phyloP scores from a whole-genome alignment of 2,113 vertebrate species.

The Lethenteron camtschaticum region DNA sequence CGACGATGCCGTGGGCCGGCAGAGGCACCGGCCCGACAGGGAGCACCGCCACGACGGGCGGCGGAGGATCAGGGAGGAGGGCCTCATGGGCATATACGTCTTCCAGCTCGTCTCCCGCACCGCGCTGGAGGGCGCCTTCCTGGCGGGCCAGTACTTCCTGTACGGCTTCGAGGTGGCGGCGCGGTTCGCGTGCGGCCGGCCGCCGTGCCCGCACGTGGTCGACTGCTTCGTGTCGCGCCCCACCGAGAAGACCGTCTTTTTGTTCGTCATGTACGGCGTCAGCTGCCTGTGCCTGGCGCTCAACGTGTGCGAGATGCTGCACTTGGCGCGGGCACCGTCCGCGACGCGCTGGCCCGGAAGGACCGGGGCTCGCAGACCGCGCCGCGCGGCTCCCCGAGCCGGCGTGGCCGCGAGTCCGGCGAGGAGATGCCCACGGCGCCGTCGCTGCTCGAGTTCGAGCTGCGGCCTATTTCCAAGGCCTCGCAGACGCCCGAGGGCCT shows the following conservation, averaged over 20 bases:
- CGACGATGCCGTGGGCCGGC: conserved; percentile 24
- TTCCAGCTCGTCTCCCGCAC: conserved; percentile 68
- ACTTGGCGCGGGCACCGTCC: conserved; percentile 68
- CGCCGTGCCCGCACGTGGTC: conserved; percentile 72
- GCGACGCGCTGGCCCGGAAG: conserved; percentile 21
- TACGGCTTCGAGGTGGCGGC: conserved; percentile 76
- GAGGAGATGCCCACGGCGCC: too few species aligned
- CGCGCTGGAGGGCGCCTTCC: conserved; percentile 53
- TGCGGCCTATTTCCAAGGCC: too few species aligned
- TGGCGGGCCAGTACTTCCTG: conserved; percentile 68
- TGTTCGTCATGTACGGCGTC: conserved; percentile 87
- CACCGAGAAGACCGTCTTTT: conserved; percentile 91
- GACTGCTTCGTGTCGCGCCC: conserved; percentile 92
- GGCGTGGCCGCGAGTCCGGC: too few species aligned
- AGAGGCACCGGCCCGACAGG: too few species aligned
- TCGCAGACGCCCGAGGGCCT: too few species aligned
- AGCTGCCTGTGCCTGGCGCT: conserved; percentile 65
- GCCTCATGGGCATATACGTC: conserved; percentile 80
- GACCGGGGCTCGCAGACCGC: too few species aligned
- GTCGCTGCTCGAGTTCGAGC: too few species aligned
- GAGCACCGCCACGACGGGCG: conserved; percentile 39
- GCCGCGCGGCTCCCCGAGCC: too few species aligned
- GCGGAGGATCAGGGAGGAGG: conserved; percentile 54
- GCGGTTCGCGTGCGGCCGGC: conserved; percentile 46
- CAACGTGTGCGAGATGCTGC: conserved; percentile 91